Conservation (phyloP, 2,113 vertebrate species). For the Lipophrys pholis region DNA sequence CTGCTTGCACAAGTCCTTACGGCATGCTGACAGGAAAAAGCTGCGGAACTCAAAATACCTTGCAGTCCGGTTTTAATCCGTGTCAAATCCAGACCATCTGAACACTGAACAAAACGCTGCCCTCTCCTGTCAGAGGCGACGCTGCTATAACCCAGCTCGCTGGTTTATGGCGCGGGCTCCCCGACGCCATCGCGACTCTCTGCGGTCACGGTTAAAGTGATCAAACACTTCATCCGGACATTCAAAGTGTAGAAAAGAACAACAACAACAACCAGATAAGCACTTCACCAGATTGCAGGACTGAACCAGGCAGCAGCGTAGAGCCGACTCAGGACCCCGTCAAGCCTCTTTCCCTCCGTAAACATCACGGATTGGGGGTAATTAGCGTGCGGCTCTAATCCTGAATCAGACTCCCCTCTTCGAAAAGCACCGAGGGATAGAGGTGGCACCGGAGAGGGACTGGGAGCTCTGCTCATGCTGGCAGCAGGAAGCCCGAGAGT, state of each 20-base stretch:
- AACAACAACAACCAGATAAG: conserved; percentile 35
- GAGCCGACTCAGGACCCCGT: neutral
- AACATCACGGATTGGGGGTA: neutral
- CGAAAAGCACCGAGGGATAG: conserved; percentile 17
- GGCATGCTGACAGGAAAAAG: conserved; percentile 52
- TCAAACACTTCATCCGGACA: conserved; percentile 59
- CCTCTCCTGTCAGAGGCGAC: neutral
- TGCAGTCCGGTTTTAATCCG: conserved; percentile 42
- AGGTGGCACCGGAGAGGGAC: conserved; percentile 11
- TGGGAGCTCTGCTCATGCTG: neutral
- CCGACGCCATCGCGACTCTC: conserved; percentile 2
- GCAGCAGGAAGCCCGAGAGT: conserved; percentile 46
- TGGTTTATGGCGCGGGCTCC: neutral
- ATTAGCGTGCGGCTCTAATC: conserved; percentile 24
- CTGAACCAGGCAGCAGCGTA: conserved; percentile 17
- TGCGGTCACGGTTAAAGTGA: conserved; percentile 38
- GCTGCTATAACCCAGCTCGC: conserved; percentile 19
- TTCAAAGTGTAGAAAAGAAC: conserved; percentile 37
- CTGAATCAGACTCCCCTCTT: neutral
- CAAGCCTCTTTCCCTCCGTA: conserved; percentile 34
- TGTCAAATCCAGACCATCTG: conserved; percentile 26
- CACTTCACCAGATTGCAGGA: conserved; percentile 51
- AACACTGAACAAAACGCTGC: conserved; percentile 34
- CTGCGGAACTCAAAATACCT: conserved; percentile 30
- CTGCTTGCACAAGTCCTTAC: conserved; percentile 40